Base-by-base conservation (phyloP, 2,888 invertebrate genomes). In the Bellardia bayeri region DNA sequence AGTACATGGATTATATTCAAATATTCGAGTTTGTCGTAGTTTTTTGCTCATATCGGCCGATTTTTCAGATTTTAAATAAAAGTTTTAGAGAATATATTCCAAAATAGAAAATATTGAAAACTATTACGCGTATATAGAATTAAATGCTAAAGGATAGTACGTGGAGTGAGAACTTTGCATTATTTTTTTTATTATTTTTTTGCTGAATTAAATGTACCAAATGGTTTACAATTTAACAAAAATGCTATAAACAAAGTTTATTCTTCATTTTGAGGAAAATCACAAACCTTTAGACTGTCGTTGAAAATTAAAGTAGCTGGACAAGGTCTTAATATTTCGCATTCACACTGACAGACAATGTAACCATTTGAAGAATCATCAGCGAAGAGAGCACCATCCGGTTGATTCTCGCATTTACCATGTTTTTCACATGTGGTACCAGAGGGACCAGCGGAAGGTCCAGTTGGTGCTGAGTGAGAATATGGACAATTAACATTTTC, bases 401-500 rank as follows among this genome's bases (percentile, higher is more conserved):
- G 8, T 37, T 68, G 68, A 9, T 56, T 23, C 9, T 30, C 14
- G 23, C 86, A 86, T 37, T 63, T 63, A 1, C 86, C 86, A 6
- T 23, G n/a, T n/a, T 33, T 13, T n/a, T 51, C 51, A 54, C 86
- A 86, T 4, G 33, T 30, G 13, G 49, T 63, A 30, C 91, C 91
- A 11, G 91, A 91, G 9, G 91, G 91, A 7, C 91, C 91, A 11
- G 91, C 90, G 0, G 87, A 45, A 45, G 45, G 45, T 13, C 45
- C 45, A 45, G 3, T 45, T 45, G 45, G 45, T 45, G 45, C 45
- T 13, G 45, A 2, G 13, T 45, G 45, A 88, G 37, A 82, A 61
- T 86, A 61, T 11, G 71, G 85, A 66, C 92, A 92, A 0, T 90
- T 75, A 9, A 91, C 92, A 5, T 86, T 71, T 74, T 88, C 86